Conservation (phyloP, 1,140 invertebrate species). For the Diabrotica virgifera region DNA sequence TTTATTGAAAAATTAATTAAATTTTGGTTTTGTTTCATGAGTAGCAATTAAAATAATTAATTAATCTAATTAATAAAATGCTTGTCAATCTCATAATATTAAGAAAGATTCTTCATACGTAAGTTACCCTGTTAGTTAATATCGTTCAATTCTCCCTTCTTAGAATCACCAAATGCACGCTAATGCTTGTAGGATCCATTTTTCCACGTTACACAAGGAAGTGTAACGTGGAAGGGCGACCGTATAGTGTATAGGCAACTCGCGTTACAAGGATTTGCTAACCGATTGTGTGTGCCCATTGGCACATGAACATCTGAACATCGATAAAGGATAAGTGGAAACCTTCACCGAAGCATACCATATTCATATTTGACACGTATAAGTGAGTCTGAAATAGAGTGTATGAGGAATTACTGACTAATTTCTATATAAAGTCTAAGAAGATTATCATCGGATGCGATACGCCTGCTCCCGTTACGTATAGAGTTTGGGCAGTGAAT, state of each 20-base stretch:
- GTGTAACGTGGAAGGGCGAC: no score
- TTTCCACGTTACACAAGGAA: no score
- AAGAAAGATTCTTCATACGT: no score
- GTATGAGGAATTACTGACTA: neutral
- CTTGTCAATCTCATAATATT: no score
- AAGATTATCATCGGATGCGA: neutral
- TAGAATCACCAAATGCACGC: no score
- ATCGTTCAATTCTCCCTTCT: no score
- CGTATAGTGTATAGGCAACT: neutral
- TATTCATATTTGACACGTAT: conserved; percentile 16
- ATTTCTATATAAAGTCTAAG: conserved; percentile 3
- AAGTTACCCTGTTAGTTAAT: no score
- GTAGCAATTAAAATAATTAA: no score
- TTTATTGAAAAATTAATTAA: no score
- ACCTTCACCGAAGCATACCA: conserved; percentile 26
- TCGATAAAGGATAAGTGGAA: conserved; percentile 27
- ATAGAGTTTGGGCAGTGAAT: neutral
- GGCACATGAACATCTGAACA: conserved; percentile 25
- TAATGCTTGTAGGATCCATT: no score
- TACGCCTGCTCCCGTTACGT: neutral
- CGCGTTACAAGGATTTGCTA: conserved; percentile 22
- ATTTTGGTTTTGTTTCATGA: no score
- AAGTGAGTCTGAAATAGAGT: conserved; percentile 4
- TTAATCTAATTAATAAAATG: no score
- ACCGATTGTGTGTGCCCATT: conserved; percentile 26